Base-by-base conservation (phyloP, 2,888 invertebrate species). In the Antheraea yamamai region DNA sequence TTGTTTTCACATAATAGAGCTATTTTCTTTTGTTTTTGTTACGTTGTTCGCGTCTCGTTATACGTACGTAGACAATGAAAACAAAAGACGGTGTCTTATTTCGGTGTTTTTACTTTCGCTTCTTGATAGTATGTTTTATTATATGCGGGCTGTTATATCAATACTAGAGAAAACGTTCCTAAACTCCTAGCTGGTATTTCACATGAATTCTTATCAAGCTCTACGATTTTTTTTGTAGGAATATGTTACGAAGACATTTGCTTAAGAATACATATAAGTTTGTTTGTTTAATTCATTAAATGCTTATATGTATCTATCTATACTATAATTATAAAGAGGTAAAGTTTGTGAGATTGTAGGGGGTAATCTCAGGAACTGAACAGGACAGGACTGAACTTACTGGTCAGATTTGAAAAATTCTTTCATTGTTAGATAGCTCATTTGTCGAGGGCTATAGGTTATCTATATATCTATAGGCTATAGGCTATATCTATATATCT, bases 1-100 rank as follows among this genome's bases (percentile, higher is more conserved):
- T 93, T 95, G 94, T 95, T 95, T 94, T 94, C 95, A 94, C 94
- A 95, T 94, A 94, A 95, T 95, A 93, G 93, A 94, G 92, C 92
- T 90, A 93, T 95, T 94, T 94, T 91, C 94, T 94, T 94, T 92
- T 94, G 94, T 94, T 95, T 95, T 95, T 94, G 92, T 92, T 91
- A 88, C 91, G 89, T 88, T 86, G 84, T 88, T 87, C 85, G 87
- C 88, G 87, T 89, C 90, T 88, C 91, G 92, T 92, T 92, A 93
- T 91, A 92, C 92, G 92, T 89, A 89, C 88, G 89, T 86, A 87
- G 84, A 90, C 94, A 93, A 94, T 94, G 94, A 93, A 93, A 94
- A 93, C 93, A 93, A 92, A 93, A 92, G 90, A 83, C 87, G 89
- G 90, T 91, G 88, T 92, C 92, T 91, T 92, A 91, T 93, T 93